phyloP scores from a whole-genome alignment of 2,797 vertebrate species.

The Poecilia picta region DNA sequence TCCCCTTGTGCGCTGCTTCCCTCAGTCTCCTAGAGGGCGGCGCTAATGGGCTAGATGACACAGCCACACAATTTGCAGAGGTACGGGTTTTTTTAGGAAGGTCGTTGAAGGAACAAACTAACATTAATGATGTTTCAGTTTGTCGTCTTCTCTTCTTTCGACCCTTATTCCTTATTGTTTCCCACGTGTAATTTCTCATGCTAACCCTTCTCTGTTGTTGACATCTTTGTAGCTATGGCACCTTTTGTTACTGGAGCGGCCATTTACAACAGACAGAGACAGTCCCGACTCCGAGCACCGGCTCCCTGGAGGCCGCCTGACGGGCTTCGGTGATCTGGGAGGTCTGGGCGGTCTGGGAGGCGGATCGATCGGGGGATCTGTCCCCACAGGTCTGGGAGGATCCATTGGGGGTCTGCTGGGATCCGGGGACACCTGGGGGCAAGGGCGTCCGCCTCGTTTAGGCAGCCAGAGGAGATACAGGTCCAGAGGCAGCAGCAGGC shows the following conservation, averaged over 20 bases:
- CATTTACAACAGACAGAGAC: constrained; percentile 85
- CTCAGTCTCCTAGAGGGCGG: constrained; percentile 90
- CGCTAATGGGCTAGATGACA: constrained; percentile 84
- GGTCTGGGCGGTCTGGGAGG: constrained; percentile 77
- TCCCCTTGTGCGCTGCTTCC: constrained; percentile 53
- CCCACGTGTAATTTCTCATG: not conserved
- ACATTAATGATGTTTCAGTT: not conserved
- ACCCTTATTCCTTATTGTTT: constrained; percentile 7
- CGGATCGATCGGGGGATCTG: constrained; percentile 76
- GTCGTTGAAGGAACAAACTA: constrained; percentile 5
- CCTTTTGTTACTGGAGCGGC: constrained; percentile 85
- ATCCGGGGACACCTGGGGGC: constrained; percentile 88
- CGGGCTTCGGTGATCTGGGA: constrained; percentile 70
- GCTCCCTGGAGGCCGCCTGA: constrained; percentile 79
- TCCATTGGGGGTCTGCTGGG: constrained; percentile 74
- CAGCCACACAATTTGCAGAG: constrained; percentile 93
- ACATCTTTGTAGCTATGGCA: constrained; percentile 86
- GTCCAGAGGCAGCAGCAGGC: constrained; percentile 89
- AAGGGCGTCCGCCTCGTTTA: constrained; percentile 86
- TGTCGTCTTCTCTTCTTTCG: not conserved
- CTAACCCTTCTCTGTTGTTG: not conserved
- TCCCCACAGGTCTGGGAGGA: constrained; percentile 78
- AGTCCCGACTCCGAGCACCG: constrained; percentile 86
- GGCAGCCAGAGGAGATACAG: constrained; percentile 88
- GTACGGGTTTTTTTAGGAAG: constrained; percentile 68